These are phyloP conservation scores for Tigriopus californicus DNA, from an alignment of 2,888 invertebrate species.

Conservation along the genomic window DNA sequence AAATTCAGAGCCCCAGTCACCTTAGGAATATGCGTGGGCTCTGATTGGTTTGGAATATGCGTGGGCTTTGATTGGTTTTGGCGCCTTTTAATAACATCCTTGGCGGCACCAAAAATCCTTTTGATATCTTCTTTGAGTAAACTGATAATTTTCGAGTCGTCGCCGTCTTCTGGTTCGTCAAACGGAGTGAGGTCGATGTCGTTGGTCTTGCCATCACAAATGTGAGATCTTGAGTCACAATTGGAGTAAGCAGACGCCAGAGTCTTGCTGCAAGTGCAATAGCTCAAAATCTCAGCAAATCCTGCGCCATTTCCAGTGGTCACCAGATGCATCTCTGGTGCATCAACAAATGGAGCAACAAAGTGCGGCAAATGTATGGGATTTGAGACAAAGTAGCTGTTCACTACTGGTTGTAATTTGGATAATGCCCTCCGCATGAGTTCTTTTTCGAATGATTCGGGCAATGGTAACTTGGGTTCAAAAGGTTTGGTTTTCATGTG, in stretches of 20 bases:
- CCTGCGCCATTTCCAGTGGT: neutral
- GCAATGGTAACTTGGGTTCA: slow-evolving; percentile 4
- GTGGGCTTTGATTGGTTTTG: too few species aligned
- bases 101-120: too few species aligned
- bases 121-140: too few species aligned
- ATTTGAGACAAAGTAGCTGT: neutral
- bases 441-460: slow-evolving; percentile 2
- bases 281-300: neutral
- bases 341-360: neutral
- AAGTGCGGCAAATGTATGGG: neutral
- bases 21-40: too few species aligned
- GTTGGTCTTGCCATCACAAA: too few species aligned
- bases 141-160: too few species aligned
- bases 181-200: too few species aligned
- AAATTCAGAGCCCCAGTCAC: too few species aligned
- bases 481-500: neutral
- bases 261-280: neutral
- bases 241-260: neutral
- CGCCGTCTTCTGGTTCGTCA: too few species aligned
- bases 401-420: neutral
- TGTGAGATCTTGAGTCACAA: neutral
- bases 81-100: too few species aligned
- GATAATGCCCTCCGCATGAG: neutral
- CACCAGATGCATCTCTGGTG: neutral
- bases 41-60: too few species aligned